phyloP scores from a whole-genome alignment of 2,113 vertebrate species.

The Panurus biarmicus region DNA sequence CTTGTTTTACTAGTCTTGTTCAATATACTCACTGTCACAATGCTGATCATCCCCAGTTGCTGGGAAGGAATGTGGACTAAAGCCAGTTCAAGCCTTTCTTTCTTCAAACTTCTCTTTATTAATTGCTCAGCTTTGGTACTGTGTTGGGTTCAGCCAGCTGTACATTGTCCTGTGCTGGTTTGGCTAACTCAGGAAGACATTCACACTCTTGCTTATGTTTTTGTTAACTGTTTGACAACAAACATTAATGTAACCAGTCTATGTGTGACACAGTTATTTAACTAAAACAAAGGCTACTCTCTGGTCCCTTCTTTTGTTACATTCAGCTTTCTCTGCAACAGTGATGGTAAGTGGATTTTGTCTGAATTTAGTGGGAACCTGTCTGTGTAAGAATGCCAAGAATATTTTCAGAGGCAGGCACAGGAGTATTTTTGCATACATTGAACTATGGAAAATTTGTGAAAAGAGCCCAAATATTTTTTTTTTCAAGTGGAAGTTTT shows the following conservation, averaged over 20 bases:
- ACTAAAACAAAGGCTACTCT: neutral
- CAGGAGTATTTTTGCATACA: neutral
- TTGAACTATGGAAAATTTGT: neutral
- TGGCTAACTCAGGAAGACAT: neutral
- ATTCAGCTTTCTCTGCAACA: neutral
- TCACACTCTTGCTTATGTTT: neutral
- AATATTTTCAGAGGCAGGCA: neutral
- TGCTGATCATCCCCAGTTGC: neutral
- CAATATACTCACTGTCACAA: neutral
- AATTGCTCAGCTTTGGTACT: neutral
- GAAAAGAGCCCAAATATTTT: neutral
- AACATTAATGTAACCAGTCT: neutral
- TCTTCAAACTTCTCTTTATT: neutral
- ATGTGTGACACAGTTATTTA: neutral
- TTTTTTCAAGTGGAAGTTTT: neutral
- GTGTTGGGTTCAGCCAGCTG: neutral
- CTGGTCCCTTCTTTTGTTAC: neutral
- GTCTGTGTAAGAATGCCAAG: neutral
- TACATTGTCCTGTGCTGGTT: neutral
- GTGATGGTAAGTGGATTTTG: neutral
- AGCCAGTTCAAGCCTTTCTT: neutral
- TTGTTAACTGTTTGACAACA: neutral
- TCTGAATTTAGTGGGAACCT: neutral
- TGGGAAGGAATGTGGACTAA: neutral
- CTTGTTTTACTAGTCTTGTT: neutral